Base-by-base conservation (phyloP, 2,888 invertebrate genomes). In the Rhyacophila evoluta region DNA sequence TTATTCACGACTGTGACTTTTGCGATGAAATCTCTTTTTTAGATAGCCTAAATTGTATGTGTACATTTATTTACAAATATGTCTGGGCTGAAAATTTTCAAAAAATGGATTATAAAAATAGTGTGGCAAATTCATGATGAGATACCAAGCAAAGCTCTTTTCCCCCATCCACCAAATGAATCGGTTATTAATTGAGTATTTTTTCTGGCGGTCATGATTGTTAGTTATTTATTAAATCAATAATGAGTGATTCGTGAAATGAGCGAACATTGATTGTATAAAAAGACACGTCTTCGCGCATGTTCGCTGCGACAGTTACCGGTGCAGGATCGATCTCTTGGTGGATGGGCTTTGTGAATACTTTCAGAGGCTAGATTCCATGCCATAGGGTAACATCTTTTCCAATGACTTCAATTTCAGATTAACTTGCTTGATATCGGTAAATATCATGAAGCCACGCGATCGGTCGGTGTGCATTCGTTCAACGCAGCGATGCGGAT, bases 141-240 rank as follows among this genome's bases (percentile, higher is more conserved):
- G 90, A 90, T 90, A 90, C 90, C 90, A 90, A 90, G 90, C 90
- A 89, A 90, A 90, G 90, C 90, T 89, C 89, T 89, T 88, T 89
- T 88, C 89, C 89, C 89, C 90, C 90, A 90, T 87, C 90, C 90
- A 90, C 90, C 90, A 90, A 90, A 89, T 86, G 75, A 79, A 76
- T 67, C 67, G 55, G 68, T 77, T 38, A 72, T n/a, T n/a, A n/a
- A n/a, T n/a, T n/a, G n/a, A 71, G 55, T 36, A 67, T 77, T 67
- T 36, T 77, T 15, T 77, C 55, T 70, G 68, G 19, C 71, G 41
- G 55, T 55, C 55, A 55, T 55, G 55, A 55, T 55, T 55, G 55
- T 55, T 55, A 55, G 55, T 55, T 55, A 55, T 15, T 55, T 10
- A 55, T 55, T 4, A 33, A 55, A 55, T 55, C 19, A 55, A 55